phyloP scores from a whole-genome alignment of 2,113 vertebrate genomes.

The Nestor notabilis region DNA sequence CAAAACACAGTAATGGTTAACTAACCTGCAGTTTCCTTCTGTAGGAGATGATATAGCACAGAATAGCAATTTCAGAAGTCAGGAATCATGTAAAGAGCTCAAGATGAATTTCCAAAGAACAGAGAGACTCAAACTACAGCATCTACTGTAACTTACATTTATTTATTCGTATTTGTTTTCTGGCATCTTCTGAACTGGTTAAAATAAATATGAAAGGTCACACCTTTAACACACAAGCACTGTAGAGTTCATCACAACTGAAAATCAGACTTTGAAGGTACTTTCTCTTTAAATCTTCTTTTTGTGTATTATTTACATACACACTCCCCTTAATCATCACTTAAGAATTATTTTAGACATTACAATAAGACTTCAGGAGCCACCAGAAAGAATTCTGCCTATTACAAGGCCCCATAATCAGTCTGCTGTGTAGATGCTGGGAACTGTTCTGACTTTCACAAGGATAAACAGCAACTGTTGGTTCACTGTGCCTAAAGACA shows the following conservation, averaged over 20 bases:
- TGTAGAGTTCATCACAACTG: background rate
- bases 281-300: background rate
- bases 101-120: background rate
- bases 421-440: background rate
- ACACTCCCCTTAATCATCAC: background rate
- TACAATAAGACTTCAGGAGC: background rate
- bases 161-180: background rate
- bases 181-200: background rate
- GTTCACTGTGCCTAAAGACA: background rate
- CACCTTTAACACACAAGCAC: background rate
- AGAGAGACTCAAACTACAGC: background rate
- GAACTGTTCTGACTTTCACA: background rate
- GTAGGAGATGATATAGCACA: background rate
- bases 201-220: background rate
- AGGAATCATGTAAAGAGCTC: background rate
- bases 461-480: background rate
- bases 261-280: background rate
- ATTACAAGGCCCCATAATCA: background rate
- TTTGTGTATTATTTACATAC: background rate
- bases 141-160: background rate
- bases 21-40: background rate
- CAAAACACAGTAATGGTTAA: background rate
- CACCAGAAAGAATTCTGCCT: background rate
- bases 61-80: background rate
- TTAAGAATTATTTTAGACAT: background rate